phyloP scores from a whole-genome alignment of 1,140 invertebrate species.

The Lethrus apterus region DNA sequence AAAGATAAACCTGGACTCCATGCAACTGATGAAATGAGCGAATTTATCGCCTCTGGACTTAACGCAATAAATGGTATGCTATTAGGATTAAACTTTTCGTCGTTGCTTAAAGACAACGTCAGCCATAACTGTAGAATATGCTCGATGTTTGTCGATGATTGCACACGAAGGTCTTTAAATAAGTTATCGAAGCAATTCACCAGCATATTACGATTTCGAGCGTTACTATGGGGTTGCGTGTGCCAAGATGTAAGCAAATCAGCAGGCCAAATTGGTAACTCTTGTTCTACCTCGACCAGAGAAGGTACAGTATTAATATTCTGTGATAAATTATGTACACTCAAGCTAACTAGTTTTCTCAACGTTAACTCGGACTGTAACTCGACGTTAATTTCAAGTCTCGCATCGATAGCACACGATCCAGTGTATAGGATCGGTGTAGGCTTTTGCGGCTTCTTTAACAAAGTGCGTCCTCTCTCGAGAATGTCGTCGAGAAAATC shows the following conservation, averaged over 20 bases:
- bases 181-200: constrained; percentile 62
- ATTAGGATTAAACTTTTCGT: constrained; percentile 48
- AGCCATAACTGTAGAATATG: constrained; percentile 77
- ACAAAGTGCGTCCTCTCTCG: constrained; percentile 37
- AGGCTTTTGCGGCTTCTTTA: constrained; percentile 23
- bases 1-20: constrained; percentile 60
- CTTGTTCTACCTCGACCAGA: constrained; percentile 35
- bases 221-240: constrained; percentile 20
- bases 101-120: constrained; percentile 58
- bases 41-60: constrained; percentile 60
- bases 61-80: constrained; percentile 64
- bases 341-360: constrained; percentile 55
- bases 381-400: constrained; percentile 69
- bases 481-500: constrained; percentile 61
- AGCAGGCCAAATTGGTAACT: constrained; percentile 42
- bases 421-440: constrained; percentile 35
- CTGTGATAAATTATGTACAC: constrained; percentile 50
- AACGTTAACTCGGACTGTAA: constrained; percentile 63
- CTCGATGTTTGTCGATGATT: constrained; percentile 58
- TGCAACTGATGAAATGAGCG: constrained; percentile 59
- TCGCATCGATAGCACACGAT: constrained; percentile 67
- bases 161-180: constrained; percentile 52
- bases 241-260: constrained; percentile 38
- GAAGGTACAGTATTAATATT: constrained; percentile 48
- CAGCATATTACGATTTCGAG: constrained; percentile 49